Evolutionary conservation across 23 tunicate genomes (phyloP).

Genomic region (Diplosoma virens): DNA sequence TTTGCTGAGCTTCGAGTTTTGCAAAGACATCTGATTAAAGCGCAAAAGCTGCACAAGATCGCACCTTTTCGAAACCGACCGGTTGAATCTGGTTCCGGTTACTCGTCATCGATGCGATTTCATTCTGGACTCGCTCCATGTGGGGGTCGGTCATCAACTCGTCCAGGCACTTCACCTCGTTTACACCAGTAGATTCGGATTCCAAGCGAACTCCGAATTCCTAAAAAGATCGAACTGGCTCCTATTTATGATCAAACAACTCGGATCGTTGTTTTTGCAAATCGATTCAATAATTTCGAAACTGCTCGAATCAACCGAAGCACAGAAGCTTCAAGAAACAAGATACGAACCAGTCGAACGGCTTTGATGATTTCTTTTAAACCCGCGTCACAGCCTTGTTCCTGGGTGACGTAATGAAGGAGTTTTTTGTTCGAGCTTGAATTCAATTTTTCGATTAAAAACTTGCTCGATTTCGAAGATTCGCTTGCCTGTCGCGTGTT

Average conservation of each 20-base stretch:
- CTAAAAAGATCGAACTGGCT: constrained; percentile 10
- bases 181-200: background rate
- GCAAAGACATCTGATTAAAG: no score
- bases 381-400: constrained; percentile 16
- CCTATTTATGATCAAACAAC: background rate
- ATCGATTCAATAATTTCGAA: no score
- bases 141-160: constrained; percentile 52
- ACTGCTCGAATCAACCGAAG: no score
- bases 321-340: background rate
- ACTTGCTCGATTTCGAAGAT: background rate
- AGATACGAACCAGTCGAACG: constrained; percentile 15
- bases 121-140: constrained; percentile 56
- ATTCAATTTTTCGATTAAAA: background rate
- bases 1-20: no score
- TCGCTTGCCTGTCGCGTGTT: background rate
- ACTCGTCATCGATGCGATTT: constrained; percentile 22
- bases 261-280: no score
- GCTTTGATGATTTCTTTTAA: constrained; percentile 36
- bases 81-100: constrained; percentile 16
- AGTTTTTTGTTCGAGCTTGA: background rate
- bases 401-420: background rate
- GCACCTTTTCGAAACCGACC: constrained; percentile 66
- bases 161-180: constrained; percentile 61
- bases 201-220: constrained; percentile 41
- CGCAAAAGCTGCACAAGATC: no score